phyloP scores from a whole-genome alignment of 2,113 vertebrate genomes.

The Stigmatopora argus region DNA sequence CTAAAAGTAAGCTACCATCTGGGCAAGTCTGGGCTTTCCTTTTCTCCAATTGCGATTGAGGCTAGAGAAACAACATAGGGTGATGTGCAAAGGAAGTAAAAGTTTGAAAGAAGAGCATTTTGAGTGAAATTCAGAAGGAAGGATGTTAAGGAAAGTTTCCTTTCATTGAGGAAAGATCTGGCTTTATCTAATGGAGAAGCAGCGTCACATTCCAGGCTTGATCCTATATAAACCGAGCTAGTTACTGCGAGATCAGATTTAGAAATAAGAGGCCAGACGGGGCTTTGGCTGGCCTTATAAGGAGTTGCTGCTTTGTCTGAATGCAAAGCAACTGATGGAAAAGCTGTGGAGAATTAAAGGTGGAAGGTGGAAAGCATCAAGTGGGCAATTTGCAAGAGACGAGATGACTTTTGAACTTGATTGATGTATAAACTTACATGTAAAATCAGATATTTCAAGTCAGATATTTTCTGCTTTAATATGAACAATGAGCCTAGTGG shows the following conservation, averaged over 20 bases:
- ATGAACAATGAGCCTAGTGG: too few relatives aligned
- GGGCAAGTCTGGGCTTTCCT: background rate
- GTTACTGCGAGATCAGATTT: constrained; percentile 4
- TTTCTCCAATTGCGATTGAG: background rate
- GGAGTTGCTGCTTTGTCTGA: background rate
- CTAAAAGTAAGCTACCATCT: constrained; percentile 1
- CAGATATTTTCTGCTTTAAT: background rate
- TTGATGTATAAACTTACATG: background rate
- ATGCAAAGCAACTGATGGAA: background rate
- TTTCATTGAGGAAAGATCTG: background rate
- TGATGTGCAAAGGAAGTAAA: background rate
- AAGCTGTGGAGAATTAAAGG: background rate
- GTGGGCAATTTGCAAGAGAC: background rate
- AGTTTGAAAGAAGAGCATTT: background rate
- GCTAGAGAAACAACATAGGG: background rate
- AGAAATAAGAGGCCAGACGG: constrained; percentile 1
- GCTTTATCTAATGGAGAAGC: background rate
- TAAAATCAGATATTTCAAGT: background rate
- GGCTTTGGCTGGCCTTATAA: constrained; percentile 2
- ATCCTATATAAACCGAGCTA: constrained; percentile 3
- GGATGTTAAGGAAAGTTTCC: background rate
- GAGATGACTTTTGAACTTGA: background rate
- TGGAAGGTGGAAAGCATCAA: background rate
- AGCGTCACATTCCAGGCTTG: constrained; percentile 3
- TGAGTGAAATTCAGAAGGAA: background rate